Evolutionary conservation across 2,888 invertebrate species (phyloP).

Genomic region (Caenorhabditis wallacei): DNA sequence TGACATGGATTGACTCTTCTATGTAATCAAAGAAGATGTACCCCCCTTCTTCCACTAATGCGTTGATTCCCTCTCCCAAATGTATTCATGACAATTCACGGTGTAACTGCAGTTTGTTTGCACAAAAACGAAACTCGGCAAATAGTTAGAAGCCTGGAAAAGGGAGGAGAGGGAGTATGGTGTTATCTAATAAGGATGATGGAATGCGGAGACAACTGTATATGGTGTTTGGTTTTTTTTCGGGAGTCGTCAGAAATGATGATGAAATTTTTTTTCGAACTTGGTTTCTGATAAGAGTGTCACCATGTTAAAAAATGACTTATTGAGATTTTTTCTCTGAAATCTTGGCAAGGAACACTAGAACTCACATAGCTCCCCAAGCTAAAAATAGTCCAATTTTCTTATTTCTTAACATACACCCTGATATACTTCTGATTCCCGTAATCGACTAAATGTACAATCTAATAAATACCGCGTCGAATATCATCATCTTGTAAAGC

Average conservation of each 20-base stretch:
- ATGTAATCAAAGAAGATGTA: constrained; percentile 57
- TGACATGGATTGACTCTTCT: constrained; percentile 51
- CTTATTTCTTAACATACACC: no score
- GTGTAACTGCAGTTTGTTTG: constrained; percentile 44
- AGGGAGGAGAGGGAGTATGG: not conserved
- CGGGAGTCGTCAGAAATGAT: not conserved
- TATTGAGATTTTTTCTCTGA: no score
- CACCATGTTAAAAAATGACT: no score
- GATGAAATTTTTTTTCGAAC: not conserved
- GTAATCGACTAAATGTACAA: no score
- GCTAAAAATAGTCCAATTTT: no score
- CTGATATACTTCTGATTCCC: no score
- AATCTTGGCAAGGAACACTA: no score
- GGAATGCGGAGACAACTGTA: not conserved
- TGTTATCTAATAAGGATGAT: constrained; percentile 26
- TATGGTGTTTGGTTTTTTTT: constrained; percentile 19
- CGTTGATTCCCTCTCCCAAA: constrained; percentile 23
- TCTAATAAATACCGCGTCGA: no score
- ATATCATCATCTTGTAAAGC: no score
- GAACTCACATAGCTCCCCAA: no score
- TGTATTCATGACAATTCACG: constrained; percentile 62
- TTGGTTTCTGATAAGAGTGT: no score
- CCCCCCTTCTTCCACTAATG: constrained; percentile 48
- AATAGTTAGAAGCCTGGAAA: constrained; percentile 14
- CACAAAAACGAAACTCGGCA: constrained; percentile 49